A percentile compares a stretch with the other conserved stretches of the same genome.
These are phyloP conservation scores for Hippocampus abdominalis DNA, from an alignment of 2,113 vertebrate genomes.

Conservation along the genomic window DNA sequence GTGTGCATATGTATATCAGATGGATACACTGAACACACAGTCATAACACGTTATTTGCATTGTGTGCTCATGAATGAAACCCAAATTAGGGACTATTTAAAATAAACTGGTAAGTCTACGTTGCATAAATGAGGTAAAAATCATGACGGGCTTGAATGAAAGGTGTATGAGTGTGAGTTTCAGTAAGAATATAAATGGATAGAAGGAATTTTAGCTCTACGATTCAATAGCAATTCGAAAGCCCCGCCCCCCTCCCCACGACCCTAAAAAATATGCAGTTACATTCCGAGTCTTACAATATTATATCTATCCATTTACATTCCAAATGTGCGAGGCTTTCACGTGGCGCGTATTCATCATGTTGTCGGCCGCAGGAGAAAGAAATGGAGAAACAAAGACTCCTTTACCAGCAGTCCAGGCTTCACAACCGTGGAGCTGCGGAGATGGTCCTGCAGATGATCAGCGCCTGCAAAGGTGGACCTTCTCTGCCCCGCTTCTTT, in stretches of 20 bases:
- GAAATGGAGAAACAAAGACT: conserved; percentile 92
- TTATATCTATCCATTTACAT: conserved; percentile 32
- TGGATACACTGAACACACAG: background rate
- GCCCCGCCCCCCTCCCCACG: too few relatives aligned
- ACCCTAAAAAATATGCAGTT: background rate
- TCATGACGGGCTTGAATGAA: conserved; percentile 27
- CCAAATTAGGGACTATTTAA: background rate
- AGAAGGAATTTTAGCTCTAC: conserved; percentile 16
- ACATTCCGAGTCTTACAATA: conserved; percentile 1
- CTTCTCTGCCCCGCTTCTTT: background rate
- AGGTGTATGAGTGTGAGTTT: conserved; percentile 32
- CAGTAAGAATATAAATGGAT: conserved; percentile 33
- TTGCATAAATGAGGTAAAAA: background rate
- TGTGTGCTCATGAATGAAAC: background rate
- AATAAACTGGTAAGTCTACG: conserved; percentile 17
- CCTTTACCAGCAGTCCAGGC: conserved; percentile 86
- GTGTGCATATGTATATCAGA: conserved; percentile 39
- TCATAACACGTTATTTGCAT: conserved; percentile 12
- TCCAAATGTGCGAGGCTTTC: background rate
- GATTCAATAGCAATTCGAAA: conserved; percentile 1
- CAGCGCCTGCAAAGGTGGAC: conserved; percentile 87
- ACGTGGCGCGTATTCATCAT: conserved; percentile 21
- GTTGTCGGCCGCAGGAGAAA: conserved; percentile 76
- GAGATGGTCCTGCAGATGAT: conserved; percentile 97
- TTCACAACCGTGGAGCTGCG: conserved; percentile 86